phyloP scores from a whole-genome alignment of 2,797 vertebrate genomes.

The Lepilemur ruficaudatus region DNA sequence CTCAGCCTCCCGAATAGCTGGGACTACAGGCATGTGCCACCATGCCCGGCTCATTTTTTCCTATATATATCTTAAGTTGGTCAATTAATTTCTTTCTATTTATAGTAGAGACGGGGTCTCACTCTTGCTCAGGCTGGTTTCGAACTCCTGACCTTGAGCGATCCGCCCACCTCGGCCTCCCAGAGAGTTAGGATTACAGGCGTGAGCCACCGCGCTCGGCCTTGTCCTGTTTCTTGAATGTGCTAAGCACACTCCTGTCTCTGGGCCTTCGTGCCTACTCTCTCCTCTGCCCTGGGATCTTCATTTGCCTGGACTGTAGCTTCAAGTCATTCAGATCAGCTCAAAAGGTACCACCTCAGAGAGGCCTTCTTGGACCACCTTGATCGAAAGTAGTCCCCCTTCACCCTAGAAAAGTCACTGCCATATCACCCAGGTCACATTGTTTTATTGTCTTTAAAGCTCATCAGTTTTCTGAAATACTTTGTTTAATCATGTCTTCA shows the following conservation, averaged over 20 bases:
- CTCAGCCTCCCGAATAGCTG: no score
- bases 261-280: not conserved
- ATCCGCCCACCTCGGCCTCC: no score
- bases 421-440: no score
- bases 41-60: no score
- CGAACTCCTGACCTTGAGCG: no score
- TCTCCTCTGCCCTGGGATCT: not conserved
- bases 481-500: accelerated
- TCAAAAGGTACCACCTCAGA: not conserved
- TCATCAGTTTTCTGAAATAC: not conserved
- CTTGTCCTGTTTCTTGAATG: not conserved
- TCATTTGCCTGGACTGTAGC: not conserved
- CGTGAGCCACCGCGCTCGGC: no score
- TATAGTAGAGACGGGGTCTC: no score
- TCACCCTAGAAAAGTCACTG: not conserved
- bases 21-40: no score
- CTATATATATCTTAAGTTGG: no score
- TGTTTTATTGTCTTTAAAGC: not conserved
- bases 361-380: not conserved
- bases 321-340: not conserved
- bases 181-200: no score
- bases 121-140: no score
- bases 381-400: not conserved
- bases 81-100: no score
- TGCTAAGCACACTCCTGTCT: not conserved